Base-by-base conservation (phyloP, 1,140 invertebrate species). In the Lasioglossum albipes region DNA sequence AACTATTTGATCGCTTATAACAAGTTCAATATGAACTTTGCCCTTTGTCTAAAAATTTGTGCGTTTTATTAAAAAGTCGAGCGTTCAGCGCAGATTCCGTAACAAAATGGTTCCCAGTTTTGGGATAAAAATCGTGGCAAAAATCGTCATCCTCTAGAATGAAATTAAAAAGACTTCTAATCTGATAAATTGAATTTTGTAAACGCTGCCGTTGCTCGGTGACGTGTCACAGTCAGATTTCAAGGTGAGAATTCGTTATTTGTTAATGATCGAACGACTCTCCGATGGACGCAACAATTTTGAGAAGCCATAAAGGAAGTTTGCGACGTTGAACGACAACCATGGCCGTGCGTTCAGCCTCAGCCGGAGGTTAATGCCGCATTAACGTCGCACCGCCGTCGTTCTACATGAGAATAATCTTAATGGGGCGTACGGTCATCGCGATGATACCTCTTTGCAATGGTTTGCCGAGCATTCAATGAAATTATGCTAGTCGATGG, bases 381-480 rank as follows among this genome's bases (percentile, higher is more conserved):
- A 75, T 87, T 85, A 88, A 80, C 74, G 64, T 73, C 54, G 68
- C 61, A 76, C 66, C n/a, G 42, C 65, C 41, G 59, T 78, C 68
- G 62, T 62, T 75, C 70, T 71, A 77, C 81, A 62, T 41, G 67
- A 59, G 22, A 6, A 45, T 52, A 36, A 61, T 72, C 76, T 79
- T 79, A 79, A 65, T 79, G 61, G 59, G 62, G 12, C 2, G 64
- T 22, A 5, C 10, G 20, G 3, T 6, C 41, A 22, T 70, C 74
- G 54, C 27, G 6, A 45, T 6, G 59, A 64, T 72, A 41, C 62
- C 69, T 49, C 78, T 41, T 27, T 20, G 41, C 67, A 75, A 80
- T 75, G 64, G 36, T 74, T 75, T 18, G 72, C 71, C 52, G 78
- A 79, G 66, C 52, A 64, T 57, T 3, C 27, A 31, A 5, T 5